Base-by-base conservation (phyloP, 2,797 vertebrate species). In the Adrianichthys oophorus region DNA sequence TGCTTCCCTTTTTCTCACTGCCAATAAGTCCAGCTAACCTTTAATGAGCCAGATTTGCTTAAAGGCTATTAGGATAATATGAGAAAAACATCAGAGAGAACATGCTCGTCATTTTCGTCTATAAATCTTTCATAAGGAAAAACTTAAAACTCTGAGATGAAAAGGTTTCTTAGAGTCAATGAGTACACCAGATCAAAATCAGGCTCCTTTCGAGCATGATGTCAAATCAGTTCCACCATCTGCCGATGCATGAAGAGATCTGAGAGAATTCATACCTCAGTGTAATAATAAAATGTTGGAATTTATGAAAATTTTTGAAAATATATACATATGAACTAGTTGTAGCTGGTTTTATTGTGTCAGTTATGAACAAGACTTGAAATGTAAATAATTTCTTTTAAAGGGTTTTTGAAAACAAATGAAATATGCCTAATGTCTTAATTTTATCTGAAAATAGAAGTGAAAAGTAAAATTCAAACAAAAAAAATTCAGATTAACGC, bases 1-100 rank as follows among this genome's bases (percentile, higher is more conserved):
- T 58, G 41, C 50, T 41, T 71, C 53, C 48, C 56, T 72, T 63
- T 19, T 50, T 40, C 58, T 70, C 41, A 26, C 37, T 57, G 53
- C 24, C 56, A 72, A 77, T 74, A 17, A 69, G 74, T 75, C 69
- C 59, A 78, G 59, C 16, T 16, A 73, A 43, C 41, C 58, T 72
- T 48, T 79, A 77, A 82, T 86, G 65, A 87, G 65, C 45, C 52
- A 58, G 69, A 29, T 57, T 71, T 43, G 48, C 60, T 59, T 57
- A 44, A 54, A 75, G 55, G 58, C 72, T 59, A 61, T 29, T 41
- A 32, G 60, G 70, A 66, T 65, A 59, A 74, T 70, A 61, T 41
- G 55, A 48, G 19, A 55, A 56, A 26, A 62, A 1, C 51, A 24
- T 43, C 16, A 64, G 58, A 46, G 63, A 69, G 67, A 41, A 47